Percentiles rank a stretch among this genome's conserved stretches.
Evolutionary conservation across 2,888 invertebrate species (phyloP).

Genomic region (Atherix ibis): DNA sequence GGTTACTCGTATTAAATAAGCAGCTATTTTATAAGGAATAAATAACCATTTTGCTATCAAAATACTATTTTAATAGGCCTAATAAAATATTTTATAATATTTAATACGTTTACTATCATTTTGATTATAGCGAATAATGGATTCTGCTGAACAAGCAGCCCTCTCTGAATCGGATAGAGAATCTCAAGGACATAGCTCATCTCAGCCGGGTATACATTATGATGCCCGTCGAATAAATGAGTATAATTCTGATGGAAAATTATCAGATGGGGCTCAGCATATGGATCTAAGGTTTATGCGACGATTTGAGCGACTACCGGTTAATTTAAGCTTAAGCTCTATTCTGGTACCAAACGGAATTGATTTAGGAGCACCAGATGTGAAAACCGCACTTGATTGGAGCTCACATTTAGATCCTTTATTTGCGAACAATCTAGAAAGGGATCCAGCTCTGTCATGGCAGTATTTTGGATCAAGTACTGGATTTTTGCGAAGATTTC

Average conservation of each 20-base stretch:
- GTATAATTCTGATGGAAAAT: constrained; percentile 57
- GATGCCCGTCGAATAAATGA: constrained; percentile 71
- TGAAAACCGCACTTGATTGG: constrained; percentile 87
- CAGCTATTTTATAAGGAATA: too few relatives aligned
- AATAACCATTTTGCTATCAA: too few relatives aligned
- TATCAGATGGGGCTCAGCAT: constrained; percentile 52
- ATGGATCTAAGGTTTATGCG: constrained; percentile 58
- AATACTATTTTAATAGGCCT: too few relatives aligned
- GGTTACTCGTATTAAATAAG: too few relatives aligned
- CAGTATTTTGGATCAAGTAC: constrained; percentile 96
- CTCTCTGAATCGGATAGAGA: constrained; percentile 47
- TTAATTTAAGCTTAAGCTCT: constrained; percentile 71
- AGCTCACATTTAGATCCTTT: constrained; percentile 79
- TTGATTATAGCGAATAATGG: constrained; percentile 65
- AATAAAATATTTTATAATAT: background rate
- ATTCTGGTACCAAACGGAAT: constrained; percentile 60
- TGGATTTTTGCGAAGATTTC: constrained; percentile 90
- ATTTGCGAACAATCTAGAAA: constrained; percentile 79
- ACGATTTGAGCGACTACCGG: constrained; percentile 74
- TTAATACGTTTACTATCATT: background rate
- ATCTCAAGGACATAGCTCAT: constrained; percentile 39
- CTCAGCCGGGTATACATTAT: constrained; percentile 47
- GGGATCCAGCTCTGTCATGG: constrained; percentile 88
- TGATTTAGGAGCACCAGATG: constrained; percentile 43
- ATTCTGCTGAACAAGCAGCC: constrained; percentile 78